Percentiles rank a stretch among this genome's conserved stretches.
phyloP scores from a whole-genome alignment of 92 coral and sea anemone species.

The Parazoanthus swiftii region DNA sequence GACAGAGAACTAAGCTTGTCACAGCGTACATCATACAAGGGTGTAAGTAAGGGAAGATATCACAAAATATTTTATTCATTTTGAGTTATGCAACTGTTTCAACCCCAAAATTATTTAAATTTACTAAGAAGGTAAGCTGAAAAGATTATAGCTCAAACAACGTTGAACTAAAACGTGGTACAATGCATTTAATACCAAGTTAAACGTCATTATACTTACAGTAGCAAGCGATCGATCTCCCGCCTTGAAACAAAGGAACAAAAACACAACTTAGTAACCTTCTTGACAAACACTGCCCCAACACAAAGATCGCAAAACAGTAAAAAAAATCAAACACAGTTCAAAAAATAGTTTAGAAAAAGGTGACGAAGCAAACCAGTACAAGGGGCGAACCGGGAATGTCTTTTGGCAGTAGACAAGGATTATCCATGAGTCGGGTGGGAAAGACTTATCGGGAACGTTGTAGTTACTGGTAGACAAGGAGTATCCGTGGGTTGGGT shows the following conservation, averaged over 20 bases:
- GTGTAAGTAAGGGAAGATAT: not conserved
- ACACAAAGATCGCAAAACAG: too few relatives aligned
- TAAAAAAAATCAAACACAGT: too few relatives aligned
- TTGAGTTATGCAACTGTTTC: too few relatives aligned
- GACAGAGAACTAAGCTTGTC: too few relatives aligned
- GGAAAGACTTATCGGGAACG: constrained; percentile 54
- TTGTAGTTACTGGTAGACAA: constrained; percentile 56
- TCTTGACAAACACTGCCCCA: too few relatives aligned
- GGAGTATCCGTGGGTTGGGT: not conserved
- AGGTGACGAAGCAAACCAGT: too few relatives aligned
- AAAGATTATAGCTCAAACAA: not conserved
- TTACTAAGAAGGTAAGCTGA: not conserved
- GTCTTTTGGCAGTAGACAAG: not conserved
- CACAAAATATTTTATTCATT: not conserved
- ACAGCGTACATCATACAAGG: too few relatives aligned
- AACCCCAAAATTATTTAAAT: not conserved
- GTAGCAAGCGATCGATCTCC: constrained; percentile 68
- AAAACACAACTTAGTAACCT: not conserved
- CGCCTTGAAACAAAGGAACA: constrained; percentile 43
- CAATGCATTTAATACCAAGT: not conserved
- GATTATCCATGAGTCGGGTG: not conserved
- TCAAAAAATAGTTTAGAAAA: too few relatives aligned
- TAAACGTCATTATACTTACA: constrained; percentile 43
- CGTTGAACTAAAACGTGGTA: not conserved
- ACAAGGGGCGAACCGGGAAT: too few relatives aligned